Evolutionary conservation across 2,888 invertebrate species (phyloP).

Genomic region (Nephrotoma appendiculata): DNA sequence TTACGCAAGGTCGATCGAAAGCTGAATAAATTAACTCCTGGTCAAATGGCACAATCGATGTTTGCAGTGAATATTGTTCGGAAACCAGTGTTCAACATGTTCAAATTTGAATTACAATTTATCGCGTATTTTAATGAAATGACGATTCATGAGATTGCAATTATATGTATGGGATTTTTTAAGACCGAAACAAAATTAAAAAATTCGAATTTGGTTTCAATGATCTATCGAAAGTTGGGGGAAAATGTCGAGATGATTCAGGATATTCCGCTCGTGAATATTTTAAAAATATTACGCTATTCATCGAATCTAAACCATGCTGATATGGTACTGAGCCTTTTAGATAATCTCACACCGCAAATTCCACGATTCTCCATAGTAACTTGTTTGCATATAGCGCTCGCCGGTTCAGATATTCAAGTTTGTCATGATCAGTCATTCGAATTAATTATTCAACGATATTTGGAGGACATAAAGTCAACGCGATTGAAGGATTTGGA

Average conservation of each 20-base stretch:
- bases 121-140: slow-evolving; percentile 38
- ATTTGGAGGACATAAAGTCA: slow-evolving; percentile 33
- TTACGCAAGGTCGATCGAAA: slow-evolving; percentile 41
- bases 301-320: slow-evolving; percentile 35
- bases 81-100: slow-evolving; percentile 40
- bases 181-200: slow-evolving; percentile 53
- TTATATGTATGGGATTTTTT: slow-evolving; percentile 63
- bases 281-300: slow-evolving; percentile 43
- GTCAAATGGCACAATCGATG: slow-evolving; percentile 49
- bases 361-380: slow-evolving; percentile 43
- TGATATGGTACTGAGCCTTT: slow-evolving; percentile 34
- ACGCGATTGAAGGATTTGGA: slow-evolving; percentile 62
- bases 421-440: slow-evolving; percentile 34
- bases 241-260: slow-evolving; percentile 38
- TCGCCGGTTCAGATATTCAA: slow-evolving; percentile 42
- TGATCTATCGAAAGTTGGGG: slow-evolving; percentile 38
- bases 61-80: slow-evolving; percentile 49
- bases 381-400: slow-evolving; percentile 48
- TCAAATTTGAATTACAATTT: slow-evolving; percentile 47
- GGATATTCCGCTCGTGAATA: slow-evolving; percentile 48
- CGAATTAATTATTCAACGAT: slow-evolving; percentile 36
- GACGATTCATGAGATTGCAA: slow-evolving; percentile 48
- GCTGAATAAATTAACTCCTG: slow-evolving; percentile 40
- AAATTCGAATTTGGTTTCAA: slow-evolving; percentile 33
- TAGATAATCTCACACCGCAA: slow-evolving; percentile 39